Evolutionary conservation across 2,797 vertebrate species (phyloP).

Genomic region (Anas flavirostris): DNA sequence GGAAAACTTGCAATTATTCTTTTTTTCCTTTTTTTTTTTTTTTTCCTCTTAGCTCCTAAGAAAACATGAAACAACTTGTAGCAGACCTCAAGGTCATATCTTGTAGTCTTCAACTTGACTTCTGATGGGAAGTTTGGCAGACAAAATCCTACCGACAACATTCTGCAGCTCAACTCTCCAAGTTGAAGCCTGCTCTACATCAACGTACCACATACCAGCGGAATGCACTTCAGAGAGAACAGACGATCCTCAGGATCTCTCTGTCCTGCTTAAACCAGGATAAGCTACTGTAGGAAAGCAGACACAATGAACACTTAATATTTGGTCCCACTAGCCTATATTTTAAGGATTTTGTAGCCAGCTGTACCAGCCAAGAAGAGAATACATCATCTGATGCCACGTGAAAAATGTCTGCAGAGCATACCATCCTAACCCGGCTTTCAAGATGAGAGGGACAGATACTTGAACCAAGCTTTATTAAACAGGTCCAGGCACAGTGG

Average conservation of each 20-base stretch:
- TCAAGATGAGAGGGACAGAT: not conserved
- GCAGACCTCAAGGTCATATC: not conserved
- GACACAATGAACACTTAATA: conserved; percentile 1
- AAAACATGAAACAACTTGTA: conserved; percentile 34
- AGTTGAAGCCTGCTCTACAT: conserved; percentile 45
- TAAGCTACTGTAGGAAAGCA: not conserved
- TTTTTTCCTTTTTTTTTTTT: not conserved
- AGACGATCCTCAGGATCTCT: not conserved
- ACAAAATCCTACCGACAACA: not conserved
- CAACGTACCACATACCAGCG: not conserved
- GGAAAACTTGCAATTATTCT: not conserved
- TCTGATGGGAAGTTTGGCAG: not conserved
- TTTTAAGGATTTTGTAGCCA: not conserved
- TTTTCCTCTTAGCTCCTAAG: not conserved
- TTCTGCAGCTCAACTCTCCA: conserved; percentile 19
- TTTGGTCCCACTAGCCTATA: conserved; percentile 41
- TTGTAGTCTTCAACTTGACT: not conserved
- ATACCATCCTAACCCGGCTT: not conserved
- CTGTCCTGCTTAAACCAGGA: conserved; percentile 25
- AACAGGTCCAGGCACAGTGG: not conserved
- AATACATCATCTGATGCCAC: not conserved
- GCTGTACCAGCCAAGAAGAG: not conserved
- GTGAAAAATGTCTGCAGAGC: conserved; percentile 6
- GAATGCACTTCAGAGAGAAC: conserved; percentile 22
- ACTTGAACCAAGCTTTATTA: conserved; percentile 1